Percentiles rank a stretch among this genome's conserved stretches.
These are phyloP conservation scores for Labrus mixtus DNA, from an alignment of 2,113 vertebrate species.

Conservation along the genomic window DNA sequence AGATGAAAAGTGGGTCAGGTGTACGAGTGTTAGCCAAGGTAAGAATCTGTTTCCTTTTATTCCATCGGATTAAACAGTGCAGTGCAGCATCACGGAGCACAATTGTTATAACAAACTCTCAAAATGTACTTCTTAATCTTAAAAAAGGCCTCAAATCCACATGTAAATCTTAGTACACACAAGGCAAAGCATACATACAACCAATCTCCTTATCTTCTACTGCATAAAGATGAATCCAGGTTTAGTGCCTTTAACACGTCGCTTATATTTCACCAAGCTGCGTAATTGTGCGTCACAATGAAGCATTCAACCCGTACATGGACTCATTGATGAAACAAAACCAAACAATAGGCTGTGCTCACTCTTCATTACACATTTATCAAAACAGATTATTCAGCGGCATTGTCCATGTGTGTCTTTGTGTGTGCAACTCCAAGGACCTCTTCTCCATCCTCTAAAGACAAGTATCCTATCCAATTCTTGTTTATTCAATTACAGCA, in stretches of 20 bases:
- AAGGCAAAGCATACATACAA: neutral
- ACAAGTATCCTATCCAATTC: slow-evolving; percentile 41
- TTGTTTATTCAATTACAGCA: neutral
- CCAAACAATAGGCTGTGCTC: slow-evolving; percentile 7
- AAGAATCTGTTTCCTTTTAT: neutral
- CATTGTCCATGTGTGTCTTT: neutral
- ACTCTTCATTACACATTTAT: slow-evolving; percentile 25
- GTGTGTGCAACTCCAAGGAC: slow-evolving; percentile 24
- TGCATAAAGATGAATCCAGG: neutral
- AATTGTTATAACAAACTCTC: slow-evolving; percentile 4
- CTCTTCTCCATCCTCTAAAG: slow-evolving; percentile 40
- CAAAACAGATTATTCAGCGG: slow-evolving; percentile 16
- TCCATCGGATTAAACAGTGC: slow-evolving; percentile 12
- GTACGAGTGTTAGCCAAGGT: too few relatives aligned
- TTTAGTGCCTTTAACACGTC: neutral
- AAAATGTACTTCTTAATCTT: neutral
- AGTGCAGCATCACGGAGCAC: neutral
- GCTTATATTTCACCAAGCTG: neutral
- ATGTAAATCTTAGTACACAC: neutral
- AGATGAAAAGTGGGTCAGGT: too few relatives aligned
- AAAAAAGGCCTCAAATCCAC: neutral
- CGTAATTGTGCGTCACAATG: neutral
- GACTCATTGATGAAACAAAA: slow-evolving; percentile 34
- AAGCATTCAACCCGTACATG: neutral
- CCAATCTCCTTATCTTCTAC: neutral